phyloP scores from a whole-genome alignment of 2,113 vertebrate genomes.

The Psephotus haematonotus region DNA sequence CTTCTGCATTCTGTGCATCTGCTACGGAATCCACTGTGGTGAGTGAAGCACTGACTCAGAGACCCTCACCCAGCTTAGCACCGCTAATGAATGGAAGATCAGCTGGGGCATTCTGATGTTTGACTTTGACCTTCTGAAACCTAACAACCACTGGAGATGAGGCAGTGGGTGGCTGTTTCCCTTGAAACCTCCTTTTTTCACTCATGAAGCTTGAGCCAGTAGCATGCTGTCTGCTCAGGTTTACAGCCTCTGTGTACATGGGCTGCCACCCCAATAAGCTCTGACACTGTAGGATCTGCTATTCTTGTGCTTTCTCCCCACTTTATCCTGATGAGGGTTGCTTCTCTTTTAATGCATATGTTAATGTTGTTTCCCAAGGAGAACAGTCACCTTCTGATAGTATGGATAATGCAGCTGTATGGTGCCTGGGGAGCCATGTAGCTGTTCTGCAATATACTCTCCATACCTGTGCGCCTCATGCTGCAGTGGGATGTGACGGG shows the following conservation, averaged over 20 bases:
- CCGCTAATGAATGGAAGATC: background rate
- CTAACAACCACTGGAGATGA: background rate
- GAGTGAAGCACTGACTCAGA: background rate
- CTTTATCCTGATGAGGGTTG: background rate
- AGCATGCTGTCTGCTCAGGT: background rate
- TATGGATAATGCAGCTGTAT: background rate
- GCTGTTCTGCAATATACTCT: background rate
- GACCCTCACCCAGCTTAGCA: background rate
- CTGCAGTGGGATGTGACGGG: background rate
- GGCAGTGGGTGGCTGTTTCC: background rate
- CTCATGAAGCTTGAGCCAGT: background rate
- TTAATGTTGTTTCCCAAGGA: background rate
- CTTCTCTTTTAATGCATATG: background rate
- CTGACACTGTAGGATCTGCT: background rate
- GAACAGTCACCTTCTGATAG: background rate
- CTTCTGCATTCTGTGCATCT: background rate
- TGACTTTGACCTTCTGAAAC: background rate
- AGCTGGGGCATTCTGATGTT: background rate
- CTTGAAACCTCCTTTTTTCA: background rate
- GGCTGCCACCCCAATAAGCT: background rate
- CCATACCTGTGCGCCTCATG: background rate
- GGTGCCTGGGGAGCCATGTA: background rate
- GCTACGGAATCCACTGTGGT: fast-evolving
- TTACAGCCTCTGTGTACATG: background rate
- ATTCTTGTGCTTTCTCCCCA: background rate